Evolutionary conservation across 2,113 vertebrate genomes (phyloP).

Genomic region (Rafetus swinhoei): DNA sequence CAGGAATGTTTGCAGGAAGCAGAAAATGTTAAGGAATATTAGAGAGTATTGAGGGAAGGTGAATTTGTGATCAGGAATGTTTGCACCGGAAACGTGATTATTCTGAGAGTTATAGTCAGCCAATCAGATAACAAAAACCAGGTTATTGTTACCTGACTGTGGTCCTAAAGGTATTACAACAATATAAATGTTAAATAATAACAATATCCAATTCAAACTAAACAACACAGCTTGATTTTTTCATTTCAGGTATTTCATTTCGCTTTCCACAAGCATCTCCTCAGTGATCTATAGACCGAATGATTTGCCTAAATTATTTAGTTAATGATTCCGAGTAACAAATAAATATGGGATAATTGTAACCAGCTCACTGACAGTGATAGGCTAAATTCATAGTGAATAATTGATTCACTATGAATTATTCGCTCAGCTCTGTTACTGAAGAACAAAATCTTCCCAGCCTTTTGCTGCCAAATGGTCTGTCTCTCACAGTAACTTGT

Average conservation of each 20-base stretch:
- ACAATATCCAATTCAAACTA: accelerated
- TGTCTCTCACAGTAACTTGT: background rate
- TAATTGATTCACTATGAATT: slow-evolving; percentile 50
- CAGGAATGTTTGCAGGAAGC: background rate
- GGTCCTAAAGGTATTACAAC: background rate
- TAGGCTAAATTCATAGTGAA: slow-evolving; percentile 10
- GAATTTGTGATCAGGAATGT: background rate
- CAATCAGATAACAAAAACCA: background rate
- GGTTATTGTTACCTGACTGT: accelerated
- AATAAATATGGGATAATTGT: slow-evolving; percentile 41
- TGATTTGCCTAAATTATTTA: slow-evolving; percentile 36
- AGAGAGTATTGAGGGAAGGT: background rate
- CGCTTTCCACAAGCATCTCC: slow-evolving; percentile 10
- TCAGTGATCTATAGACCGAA: background rate
- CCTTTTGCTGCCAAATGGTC: slow-evolving; percentile 25
- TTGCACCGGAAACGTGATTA: background rate
- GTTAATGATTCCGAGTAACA: background rate
- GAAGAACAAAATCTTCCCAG: slow-evolving; percentile 47
- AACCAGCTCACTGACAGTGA: slow-evolving; percentile 22
- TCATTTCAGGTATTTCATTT: background rate
- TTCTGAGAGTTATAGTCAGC: background rate
- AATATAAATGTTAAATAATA: accelerated
- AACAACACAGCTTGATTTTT: accelerated
- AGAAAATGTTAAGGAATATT: background rate
- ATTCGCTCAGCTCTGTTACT: background rate